A percentile compares a stretch with the other conserved stretches of the same genome.
Conservation (phyloP, 2,113 vertebrate genomes). For the Corythaixoides concolor region DNA sequence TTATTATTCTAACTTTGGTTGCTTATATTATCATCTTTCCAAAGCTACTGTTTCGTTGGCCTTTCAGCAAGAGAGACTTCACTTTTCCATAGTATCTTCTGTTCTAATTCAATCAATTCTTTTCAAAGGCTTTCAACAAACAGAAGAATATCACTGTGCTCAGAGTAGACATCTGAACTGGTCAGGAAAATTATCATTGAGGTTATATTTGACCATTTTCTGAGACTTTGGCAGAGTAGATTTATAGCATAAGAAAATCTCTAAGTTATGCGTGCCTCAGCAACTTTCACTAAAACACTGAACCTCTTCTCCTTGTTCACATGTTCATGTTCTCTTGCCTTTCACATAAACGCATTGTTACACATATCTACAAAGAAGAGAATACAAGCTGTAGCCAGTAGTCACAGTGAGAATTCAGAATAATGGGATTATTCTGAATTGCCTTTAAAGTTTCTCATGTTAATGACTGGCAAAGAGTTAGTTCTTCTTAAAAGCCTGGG, state of each 20-base stretch:
- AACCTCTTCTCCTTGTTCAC: neutral
- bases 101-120: neutral
- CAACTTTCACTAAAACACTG: neutral
- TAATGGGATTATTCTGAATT: neutral
- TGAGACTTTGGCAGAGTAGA: neutral
- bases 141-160: neutral
- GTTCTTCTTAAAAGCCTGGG: neutral
- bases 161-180: neutral
- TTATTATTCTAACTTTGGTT: neutral
- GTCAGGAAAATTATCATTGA: neutral
- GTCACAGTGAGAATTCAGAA: no score
- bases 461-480: constrained; percentile 23
- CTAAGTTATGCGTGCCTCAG: neutral
- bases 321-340: neutral
- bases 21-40: neutral
- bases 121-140: neutral
- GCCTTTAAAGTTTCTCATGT: constrained; percentile 3
- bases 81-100: neutral
- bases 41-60: neutral
- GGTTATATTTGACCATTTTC: neutral
- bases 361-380: neutral
- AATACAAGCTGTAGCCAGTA: neutral
- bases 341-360: neutral
- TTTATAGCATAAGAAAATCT: neutral
- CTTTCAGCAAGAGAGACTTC: neutral